These are phyloP conservation scores for Drosophila dunni DNA, from an alignment of 1,140 invertebrate genomes.

Conservation along the genomic window DNA sequence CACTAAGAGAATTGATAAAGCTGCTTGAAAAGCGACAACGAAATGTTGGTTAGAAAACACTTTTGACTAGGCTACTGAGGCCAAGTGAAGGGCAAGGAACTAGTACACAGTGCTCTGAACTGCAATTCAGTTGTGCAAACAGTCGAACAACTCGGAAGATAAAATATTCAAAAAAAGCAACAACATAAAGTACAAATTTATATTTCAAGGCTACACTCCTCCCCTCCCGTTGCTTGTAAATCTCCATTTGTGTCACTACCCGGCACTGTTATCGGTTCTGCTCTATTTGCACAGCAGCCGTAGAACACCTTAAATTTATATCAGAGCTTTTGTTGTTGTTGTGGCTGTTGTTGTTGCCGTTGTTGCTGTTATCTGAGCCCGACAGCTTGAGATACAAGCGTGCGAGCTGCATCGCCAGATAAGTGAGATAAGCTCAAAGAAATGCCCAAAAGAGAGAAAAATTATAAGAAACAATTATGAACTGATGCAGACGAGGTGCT, in stretches of 20 bases:
- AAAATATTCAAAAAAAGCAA: neutral
- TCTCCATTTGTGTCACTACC: neutral
- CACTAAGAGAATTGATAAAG: constrained; percentile 18
- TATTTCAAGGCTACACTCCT: constrained; percentile 23
- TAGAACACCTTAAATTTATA: constrained; percentile 27
- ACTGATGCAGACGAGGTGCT: too few relatives aligned
- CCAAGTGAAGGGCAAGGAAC: constrained; percentile 32
- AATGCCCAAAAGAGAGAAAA: constrained; percentile 28
- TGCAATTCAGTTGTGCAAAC: constrained; percentile 38
- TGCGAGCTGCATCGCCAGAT: constrained; percentile 52
- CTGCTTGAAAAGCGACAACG: constrained; percentile 8
- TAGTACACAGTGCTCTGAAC: neutral
- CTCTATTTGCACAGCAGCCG: constrained; percentile 36
- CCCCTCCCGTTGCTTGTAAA: neutral
- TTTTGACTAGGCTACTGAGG: constrained; percentile 10
- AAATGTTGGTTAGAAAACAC: constrained; percentile 10
- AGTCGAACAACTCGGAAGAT: constrained; percentile 16
- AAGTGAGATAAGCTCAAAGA: constrained; percentile 56
- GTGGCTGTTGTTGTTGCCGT: constrained; percentile 11
- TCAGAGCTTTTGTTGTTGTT: constrained; percentile 3
- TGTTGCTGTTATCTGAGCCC: constrained; percentile 45
- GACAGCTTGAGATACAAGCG: constrained; percentile 36
- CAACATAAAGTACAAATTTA: neutral
- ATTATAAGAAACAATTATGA: constrained; percentile 10
- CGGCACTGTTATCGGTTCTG: neutral